Percentiles rank a stretch among this genome's conserved stretches.
Evolutionary conservation across 2,113 vertebrate species (phyloP).

Genomic region (Tetrax tetrax): DNA sequence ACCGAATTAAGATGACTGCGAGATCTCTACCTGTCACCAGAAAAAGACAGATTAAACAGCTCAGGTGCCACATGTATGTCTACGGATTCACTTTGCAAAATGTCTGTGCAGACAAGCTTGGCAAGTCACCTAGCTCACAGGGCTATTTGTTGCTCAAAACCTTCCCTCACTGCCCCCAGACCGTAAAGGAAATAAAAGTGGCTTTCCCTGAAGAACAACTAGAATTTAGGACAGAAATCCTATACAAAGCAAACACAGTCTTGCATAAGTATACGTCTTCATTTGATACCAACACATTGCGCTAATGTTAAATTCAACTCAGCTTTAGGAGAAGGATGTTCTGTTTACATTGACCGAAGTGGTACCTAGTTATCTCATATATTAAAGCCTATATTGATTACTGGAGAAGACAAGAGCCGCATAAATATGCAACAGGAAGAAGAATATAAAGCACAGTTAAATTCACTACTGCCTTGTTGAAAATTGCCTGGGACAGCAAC

Average conservation of each 20-base stretch:
- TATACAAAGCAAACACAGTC: not conserved
- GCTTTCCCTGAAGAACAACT: not conserved
- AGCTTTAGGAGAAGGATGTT: not conserved
- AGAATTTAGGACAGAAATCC: not conserved
- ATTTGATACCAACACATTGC: not conserved
- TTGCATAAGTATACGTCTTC: not conserved
- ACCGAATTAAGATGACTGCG: not conserved
- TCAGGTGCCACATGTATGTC: not conserved
- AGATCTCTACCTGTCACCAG: not conserved
- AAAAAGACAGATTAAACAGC: not conserved
- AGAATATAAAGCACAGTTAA: not conserved
- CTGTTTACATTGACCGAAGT: not conserved
- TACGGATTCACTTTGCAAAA: not conserved
- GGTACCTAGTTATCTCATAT: not conserved
- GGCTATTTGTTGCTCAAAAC: not conserved
- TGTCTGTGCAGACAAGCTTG: not conserved
- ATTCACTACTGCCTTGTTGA: not conserved
- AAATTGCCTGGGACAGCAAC: slow-evolving; percentile 8
- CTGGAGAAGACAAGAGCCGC: not conserved
- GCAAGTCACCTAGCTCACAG: not conserved
- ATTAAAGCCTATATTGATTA: slow-evolving; percentile 11
- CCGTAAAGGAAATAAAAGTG: not conserved
- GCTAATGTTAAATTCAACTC: not conserved
- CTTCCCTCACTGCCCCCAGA: not conserved
- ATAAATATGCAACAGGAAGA: slow-evolving; percentile 24